Base-by-base conservation (phyloP, 2,888 invertebrate genomes). In the Phaonia tiefii region DNA sequence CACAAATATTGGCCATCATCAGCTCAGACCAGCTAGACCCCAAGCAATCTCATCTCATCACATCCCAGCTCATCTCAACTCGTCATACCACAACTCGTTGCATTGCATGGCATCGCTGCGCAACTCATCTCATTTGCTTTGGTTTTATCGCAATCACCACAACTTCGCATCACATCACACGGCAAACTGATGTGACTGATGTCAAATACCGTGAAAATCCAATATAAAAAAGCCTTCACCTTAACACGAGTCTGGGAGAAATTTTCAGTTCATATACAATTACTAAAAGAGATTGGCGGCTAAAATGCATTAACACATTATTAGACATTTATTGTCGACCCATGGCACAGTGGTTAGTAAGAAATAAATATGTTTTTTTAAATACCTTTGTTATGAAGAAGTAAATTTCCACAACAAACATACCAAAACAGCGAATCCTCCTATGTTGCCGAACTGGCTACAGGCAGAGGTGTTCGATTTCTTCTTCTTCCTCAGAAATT, bases 301-400 rank as follows among this genome's bases (percentile, higher is more conserved):
- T 54, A 22, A 54, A 54, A 54, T 54, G 54, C 25, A 22, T 54
- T 54, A 54, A 54, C 54, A 54, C 54, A 1, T 54, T 54, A 54
- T 54, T 54, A 54, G 54, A 20, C 25, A 54, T 22, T 54, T 54
- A 22, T 44, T 5, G 44, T 11, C 11, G n/a, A 10, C 7, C 2
- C 2, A 13, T 8, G 44, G 10, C n/a, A 44, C 10, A 13, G 44
- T 54, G 20, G 54, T 54, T 54, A 10, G 25, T 11, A 4, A 31
- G 31, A 31, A 31, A 31, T 31, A n/a, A n/a, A n/a, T n/a, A n/a
- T n/a, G n/a, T n/a, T n/a, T n/a, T n/a, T n/a, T n/a, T n/a, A n/a
- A n/a, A n/a, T n/a, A n/a, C n/a, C n/a, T n/a, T n/a, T n/a, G n/a
- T n/a, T n/a, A n/a, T n/a, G n/a, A n/a, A n/a, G n/a, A n/a, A n/a